A percentile compares a stretch with the other conserved stretches of the same genome.
Conservation (phyloP, 37 sponge, comb jelly and placozoan genomes). For the Spongilla lacustris region DNA sequence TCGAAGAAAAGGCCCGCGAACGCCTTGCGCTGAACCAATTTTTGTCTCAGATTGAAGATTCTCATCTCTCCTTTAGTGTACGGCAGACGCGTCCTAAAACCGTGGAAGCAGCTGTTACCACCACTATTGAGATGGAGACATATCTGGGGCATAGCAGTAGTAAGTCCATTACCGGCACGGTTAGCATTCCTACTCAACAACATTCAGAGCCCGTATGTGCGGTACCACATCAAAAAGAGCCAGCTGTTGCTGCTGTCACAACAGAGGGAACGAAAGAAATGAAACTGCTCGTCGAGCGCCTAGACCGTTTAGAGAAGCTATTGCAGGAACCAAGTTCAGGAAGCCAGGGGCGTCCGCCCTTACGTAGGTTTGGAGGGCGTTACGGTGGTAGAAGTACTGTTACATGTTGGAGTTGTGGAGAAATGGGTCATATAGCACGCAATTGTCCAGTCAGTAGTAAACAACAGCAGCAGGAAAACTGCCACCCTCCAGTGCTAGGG, state of each 20-base stretch:
- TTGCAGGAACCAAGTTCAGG: background rate
- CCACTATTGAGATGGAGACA: slow-evolving; percentile 12
- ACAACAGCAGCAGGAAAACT: slow-evolving; percentile 14
- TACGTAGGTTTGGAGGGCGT: background rate
- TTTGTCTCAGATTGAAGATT: background rate
- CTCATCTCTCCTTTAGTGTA: slow-evolving; percentile 8
- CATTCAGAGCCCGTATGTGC: too few species aligned
- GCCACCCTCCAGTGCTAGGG: background rate
- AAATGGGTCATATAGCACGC: slow-evolving; percentile 1
- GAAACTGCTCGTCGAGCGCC: background rate
- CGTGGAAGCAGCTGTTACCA: slow-evolving; percentile 1
- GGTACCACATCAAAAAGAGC: too few species aligned
- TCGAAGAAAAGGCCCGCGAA: slow-evolving; percentile 14
- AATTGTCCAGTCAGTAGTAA: background rate
- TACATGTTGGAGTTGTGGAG: slow-evolving; percentile 3
- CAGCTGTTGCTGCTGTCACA: background rate
- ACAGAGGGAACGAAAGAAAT: background rate
- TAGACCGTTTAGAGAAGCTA: background rate
- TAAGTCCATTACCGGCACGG: background rate
- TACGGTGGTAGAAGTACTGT: background rate
- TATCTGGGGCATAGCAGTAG: slow-evolving; percentile 8
- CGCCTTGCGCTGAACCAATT: background rate
- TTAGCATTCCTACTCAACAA: too few species aligned
- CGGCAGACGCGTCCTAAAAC: background rate
- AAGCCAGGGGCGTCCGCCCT: background rate